Evolutionary conservation across 2,797 vertebrate species (phyloP), one percentile per base, ranked within the genome.

Genomic region (Pteropus rufus): DNA sequence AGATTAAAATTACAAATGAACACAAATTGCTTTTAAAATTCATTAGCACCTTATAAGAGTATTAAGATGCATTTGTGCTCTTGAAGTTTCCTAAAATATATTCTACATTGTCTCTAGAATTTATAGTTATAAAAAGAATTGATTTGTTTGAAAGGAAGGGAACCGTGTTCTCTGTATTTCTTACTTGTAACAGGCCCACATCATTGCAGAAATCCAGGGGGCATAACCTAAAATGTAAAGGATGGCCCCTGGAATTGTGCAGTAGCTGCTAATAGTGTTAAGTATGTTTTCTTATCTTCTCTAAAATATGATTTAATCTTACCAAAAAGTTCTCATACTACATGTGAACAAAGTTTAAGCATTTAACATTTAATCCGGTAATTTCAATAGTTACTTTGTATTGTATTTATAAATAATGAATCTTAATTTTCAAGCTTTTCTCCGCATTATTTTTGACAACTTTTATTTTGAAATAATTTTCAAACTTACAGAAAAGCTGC

Each of bases 21-120:
- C 21, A 54, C 62, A 89, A 82, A 86, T 94, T 90, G 31, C 83
- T 95, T 89, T 80, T 49, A 79, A 96, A 87, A 64, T 97, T 83
- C 3, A 12, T 36, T 88, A 76, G 34, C 16, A 56, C 41, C 19
- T 91, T 83, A 14, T 24, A 52, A 80, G 73, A 89, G 12, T 80
- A 80, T 87, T 69, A 49, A 89, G 24, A 58, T 82, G 4, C 19
- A 73, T 49, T 73, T 91, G 26, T 93, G 65, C 54, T 56, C 70
- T 75, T 70, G 34, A 29, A 6, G 3, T 87, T 95, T 94, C n/a
- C 62, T 93, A 56, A n/a, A 8, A 73, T 88, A 91, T 6, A 46
- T 39, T 84, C 49, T 85, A 10, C 88, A 41, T 31, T 91, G 49
- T 95, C 44, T 67, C n/a, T 67, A 49, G 41, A 89, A 83, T 91